Conservation (phyloP, 2,888 invertebrate species). For the Tupiocoris notatus region DNA sequence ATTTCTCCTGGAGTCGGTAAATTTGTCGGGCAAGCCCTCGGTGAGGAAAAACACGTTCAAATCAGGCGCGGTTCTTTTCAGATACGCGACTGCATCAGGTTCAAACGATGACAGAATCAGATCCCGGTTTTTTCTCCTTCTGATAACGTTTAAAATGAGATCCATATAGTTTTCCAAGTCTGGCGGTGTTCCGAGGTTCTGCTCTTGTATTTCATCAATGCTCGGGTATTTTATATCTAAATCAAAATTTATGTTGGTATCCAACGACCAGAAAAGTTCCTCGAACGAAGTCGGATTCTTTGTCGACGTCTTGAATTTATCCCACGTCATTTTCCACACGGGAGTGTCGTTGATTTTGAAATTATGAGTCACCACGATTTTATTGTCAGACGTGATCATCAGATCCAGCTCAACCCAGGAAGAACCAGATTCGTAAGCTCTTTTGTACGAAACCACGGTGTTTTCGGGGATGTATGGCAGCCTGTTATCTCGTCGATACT, state of each 20-base stretch:
- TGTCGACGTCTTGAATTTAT: neutral
- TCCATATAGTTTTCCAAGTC: slow-evolving; percentile 1
- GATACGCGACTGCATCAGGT: neutral
- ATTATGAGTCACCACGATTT: slow-evolving; percentile 9
- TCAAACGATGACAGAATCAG: slow-evolving; percentile 6
- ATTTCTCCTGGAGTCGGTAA: slow-evolving; percentile 3
- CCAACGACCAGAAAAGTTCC: neutral
- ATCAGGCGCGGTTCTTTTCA: neutral
- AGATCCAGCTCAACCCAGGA: slow-evolving; percentile 10
- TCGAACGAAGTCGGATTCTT: neutral
- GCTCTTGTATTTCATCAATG: slow-evolving; percentile 4
- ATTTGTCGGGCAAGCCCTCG: slow-evolving; percentile 12
- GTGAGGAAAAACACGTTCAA: slow-evolving; percentile 15
- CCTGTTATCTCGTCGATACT: neutral
- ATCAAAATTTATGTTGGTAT: neutral
- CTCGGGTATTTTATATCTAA: slow-evolving; percentile 27
- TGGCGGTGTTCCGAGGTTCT: slow-evolving; percentile 3
- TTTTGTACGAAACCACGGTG: neutral
- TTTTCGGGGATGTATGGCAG: neutral
- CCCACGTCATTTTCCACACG: slow-evolving; percentile 20
- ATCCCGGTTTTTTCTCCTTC: slow-evolving; percentile 1
- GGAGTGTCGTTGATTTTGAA: neutral
- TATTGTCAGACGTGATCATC: slow-evolving; percentile 16
- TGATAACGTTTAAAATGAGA: neutral
- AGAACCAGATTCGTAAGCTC: neutral